These are phyloP conservation scores for Sphaerophoria rueppellii DNA, from an alignment of 2,888 invertebrate species.

Conservation along the genomic window DNA sequence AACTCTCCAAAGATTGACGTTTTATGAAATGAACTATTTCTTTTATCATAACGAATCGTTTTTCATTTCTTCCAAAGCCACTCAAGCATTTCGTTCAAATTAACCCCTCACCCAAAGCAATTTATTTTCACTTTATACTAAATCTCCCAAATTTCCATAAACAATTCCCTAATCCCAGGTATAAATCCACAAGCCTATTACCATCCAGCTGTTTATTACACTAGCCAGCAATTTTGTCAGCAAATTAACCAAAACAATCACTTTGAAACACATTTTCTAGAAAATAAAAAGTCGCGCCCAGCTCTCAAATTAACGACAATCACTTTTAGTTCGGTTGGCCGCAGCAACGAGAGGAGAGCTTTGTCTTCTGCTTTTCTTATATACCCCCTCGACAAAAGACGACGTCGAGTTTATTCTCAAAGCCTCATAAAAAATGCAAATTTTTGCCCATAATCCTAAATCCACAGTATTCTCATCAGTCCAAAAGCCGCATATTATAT, in stretches of 20 bases:
- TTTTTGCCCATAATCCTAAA: constrained; percentile 53
- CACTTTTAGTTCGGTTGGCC: constrained; percentile 7
- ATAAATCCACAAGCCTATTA: constrained; percentile 21
- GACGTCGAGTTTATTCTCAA: neutral
- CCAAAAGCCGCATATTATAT: constrained; percentile 55
- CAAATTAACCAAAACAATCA: constrained; percentile 70
- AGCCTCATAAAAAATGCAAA: constrained; percentile 58
- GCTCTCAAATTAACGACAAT: constrained; percentile 44
- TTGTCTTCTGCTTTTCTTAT: neutral
- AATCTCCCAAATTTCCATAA: constrained; percentile 23
- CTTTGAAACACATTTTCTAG: constrained; percentile 54
- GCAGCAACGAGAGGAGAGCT: constrained; percentile 12
- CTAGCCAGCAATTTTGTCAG: constrained; percentile 57
- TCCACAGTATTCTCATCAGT: constrained; percentile 32
- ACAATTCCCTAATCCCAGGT: constrained; percentile 44
- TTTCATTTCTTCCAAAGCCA: too few relatives aligned
- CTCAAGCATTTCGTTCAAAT: too few relatives aligned
- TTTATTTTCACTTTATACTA: neutral
- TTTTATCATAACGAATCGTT: too few relatives aligned
- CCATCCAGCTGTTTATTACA: constrained; percentile 27
- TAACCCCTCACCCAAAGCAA: too few relatives aligned
- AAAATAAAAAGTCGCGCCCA: constrained; percentile 2
- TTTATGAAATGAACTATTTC: too few relatives aligned
- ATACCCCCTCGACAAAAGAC: neutral
- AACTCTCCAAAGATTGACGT: too few relatives aligned